These are phyloP conservation scores for Paramuricea clavata DNA, from an alignment of 92 coral and sea anemone species.

Conservation along the genomic window DNA sequence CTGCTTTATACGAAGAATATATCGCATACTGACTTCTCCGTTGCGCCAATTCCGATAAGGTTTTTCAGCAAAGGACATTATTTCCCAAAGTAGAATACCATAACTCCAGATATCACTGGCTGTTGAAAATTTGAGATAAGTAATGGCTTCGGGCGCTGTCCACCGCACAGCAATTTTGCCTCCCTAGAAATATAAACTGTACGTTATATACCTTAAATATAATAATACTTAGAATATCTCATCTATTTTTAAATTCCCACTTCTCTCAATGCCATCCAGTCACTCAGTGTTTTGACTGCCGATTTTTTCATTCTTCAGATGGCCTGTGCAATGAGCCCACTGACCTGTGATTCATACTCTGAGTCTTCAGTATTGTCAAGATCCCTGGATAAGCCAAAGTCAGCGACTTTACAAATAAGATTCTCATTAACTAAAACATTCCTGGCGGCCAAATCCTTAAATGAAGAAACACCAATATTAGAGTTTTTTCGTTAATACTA, in stretches of 20 bases:
- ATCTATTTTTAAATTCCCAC: too few relatives aligned
- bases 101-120: slow-evolving; percentile 97
- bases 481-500: too few relatives aligned
- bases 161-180: slow-evolving; percentile 98
- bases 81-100: slow-evolving; percentile 93
- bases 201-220: too few relatives aligned
- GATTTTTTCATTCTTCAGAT: neutral
- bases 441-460: slow-evolving; percentile 95
- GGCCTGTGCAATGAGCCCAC: neutral
- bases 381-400: slow-evolving; percentile 97
- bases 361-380: slow-evolving; percentile 30
- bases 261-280: too few relatives aligned
- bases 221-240: too few relatives aligned
- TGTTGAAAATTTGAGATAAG: slow-evolving; percentile 83
- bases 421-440: slow-evolving; percentile 87
- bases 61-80: slow-evolving; percentile 87
- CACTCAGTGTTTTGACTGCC: neutral
- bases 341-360: slow-evolving; percentile 95
- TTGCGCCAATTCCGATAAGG: slow-evolving; percentile 98
- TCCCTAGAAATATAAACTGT: slow-evolving; percentile 66
- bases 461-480: neutral
- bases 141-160: slow-evolving; percentile 97
- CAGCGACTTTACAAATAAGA: slow-evolving; percentile 92
- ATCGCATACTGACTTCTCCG: slow-evolving; percentile 70
- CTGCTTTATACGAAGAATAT: neutral